Base-by-base conservation (phyloP, 1,140 invertebrate species). In the Gonioctena quinquepunctata region DNA sequence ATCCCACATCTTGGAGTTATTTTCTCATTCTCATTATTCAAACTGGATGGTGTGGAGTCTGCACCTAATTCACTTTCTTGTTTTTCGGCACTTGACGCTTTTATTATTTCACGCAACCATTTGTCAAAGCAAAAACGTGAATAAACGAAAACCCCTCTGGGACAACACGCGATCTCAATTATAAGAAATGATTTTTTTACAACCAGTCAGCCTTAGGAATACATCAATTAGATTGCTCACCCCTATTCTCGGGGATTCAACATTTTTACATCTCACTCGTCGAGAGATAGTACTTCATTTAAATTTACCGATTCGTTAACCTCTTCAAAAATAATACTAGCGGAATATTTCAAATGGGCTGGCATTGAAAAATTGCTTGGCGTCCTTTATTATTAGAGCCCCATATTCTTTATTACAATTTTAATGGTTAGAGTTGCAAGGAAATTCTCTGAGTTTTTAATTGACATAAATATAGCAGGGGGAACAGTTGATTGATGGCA, bases 221-320 rank as follows among this genome's bases (percentile, higher is more conserved):
- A 42, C 16, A 42, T 42, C 33, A 42, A 42, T 42, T 42, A 42
- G 4, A 42, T 42, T 4, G 33, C 33, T 42, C 11, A 42, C 33
- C 33, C 33, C 16, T 42, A 42, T 42, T 42, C 11, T 42, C 7
- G 33, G 33, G 33, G 33, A 42, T 42, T n/a, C n/a, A n/a, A 42
- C 33, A 42, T 42, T 42, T 33, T 27, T 61, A 33, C 59, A 33
- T 33, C 25, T 61, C 59, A 25, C 23, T 61, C 59, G 22, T 33
- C 59, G 59, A 4, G 11, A 61, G 16, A 23, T 23, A 61, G 3
- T 13, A 18, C 16, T 61, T 61, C 27, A 23, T 61, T 61, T 61
- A 16, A 61, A 61, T 61, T 61, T 61, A 61, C 21, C 23, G 59
- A 61, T 27, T 61, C 59, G 27, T 61, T 61, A 61, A 61, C 59